Evolutionary conservation across 1,140 invertebrate genomes (phyloP).

Genomic region (Trigoniulus corallinus): DNA sequence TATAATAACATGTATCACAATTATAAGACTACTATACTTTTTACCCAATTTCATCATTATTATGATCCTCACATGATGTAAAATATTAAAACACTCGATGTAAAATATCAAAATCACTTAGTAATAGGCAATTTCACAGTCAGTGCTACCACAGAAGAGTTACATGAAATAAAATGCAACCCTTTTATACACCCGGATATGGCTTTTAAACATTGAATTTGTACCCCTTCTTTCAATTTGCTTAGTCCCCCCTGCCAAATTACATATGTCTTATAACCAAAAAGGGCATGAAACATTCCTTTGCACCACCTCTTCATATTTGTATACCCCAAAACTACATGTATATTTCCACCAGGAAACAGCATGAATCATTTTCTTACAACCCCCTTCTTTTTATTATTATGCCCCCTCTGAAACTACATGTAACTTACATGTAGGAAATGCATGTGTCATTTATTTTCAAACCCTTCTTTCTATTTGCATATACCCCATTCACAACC

Average conservation of each 20-base stretch:
- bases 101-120: background rate
- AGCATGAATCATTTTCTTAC: background rate
- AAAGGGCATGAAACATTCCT: too few relatives aligned
- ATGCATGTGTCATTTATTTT: background rate
- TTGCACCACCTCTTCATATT: too few relatives aligned
- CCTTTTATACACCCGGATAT: too few relatives aligned
- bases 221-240: too few relatives aligned
- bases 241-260: too few relatives aligned
- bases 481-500: background rate
- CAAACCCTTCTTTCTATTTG: background rate
- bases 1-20: background rate
- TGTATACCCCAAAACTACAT: background rate
- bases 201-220: too few relatives aligned
- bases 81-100: background rate
- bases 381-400: background rate
- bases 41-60: background rate
- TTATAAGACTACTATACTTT: background rate
- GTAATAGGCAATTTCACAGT: too few relatives aligned
- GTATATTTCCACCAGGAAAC: background rate
- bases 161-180: too few relatives aligned
- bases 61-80: background rate
- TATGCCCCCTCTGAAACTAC: background rate
- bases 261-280: too few relatives aligned
- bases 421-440: background rate
- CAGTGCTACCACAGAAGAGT: too few relatives aligned